Percentiles rank a stretch among this genome's conserved stretches.
Conservation (phyloP, 2,888 invertebrate species). For the Trichacis sp. region DNA sequence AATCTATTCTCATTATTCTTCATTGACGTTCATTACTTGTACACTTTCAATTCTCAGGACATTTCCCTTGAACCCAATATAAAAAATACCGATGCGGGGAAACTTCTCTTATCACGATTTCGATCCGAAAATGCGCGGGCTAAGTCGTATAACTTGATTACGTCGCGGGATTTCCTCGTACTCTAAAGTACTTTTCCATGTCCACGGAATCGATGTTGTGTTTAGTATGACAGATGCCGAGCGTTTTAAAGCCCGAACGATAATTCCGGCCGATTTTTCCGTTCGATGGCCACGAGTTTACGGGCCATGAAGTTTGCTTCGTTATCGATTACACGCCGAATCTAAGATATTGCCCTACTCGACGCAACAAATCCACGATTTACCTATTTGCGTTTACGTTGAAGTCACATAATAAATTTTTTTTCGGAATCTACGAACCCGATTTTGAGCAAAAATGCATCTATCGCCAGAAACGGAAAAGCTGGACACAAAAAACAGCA, state of each 20-base stretch:
- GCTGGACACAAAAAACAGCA: not conserved
- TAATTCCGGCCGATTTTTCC: slow-evolving; percentile 9
- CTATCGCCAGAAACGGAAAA: not conserved
- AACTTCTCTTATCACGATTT: too few species aligned
- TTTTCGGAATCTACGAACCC: not conserved
- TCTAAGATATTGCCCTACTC: not conserved
- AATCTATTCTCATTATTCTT: too few species aligned
- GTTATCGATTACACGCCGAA: slow-evolving; percentile 3
- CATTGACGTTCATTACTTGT: too few species aligned
- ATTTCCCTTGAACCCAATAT: too few species aligned
- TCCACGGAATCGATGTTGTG: slow-evolving; percentile 15
- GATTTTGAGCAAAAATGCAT: not conserved
- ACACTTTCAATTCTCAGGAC: too few species aligned
- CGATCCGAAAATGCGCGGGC: not conserved
- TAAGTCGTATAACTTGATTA: slow-evolving; percentile 20
- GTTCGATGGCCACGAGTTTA: slow-evolving; percentile 8
- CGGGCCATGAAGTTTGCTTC: slow-evolving; percentile 6
- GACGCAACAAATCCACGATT: not conserved
- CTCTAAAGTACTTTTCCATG: slow-evolving; percentile 6
- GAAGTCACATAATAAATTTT: not conserved
- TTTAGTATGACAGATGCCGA: slow-evolving; percentile 18
- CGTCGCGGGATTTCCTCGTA: slow-evolving; percentile 2
- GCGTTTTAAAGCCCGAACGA: slow-evolving; percentile 13
- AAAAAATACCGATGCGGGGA: too few species aligned
- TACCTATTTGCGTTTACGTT: not conserved